Conservation (phyloP, 2,888 invertebrate species). For the Athalia cordata region DNA sequence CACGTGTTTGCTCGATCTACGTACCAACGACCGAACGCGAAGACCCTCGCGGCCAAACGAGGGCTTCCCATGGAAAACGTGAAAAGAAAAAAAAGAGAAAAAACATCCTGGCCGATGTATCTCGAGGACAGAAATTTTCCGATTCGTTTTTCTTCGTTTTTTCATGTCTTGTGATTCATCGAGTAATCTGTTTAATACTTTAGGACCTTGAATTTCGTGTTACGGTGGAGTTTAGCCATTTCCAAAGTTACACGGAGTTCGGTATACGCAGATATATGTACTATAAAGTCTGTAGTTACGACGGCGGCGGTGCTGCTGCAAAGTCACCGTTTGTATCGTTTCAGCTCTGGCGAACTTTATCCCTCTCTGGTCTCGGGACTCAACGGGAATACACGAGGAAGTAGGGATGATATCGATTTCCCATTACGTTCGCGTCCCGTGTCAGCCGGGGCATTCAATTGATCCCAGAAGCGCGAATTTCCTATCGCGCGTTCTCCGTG, state of each 20-base stretch:
- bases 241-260: constrained; percentile 12
- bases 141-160: background rate
- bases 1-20: constrained; percentile 54
- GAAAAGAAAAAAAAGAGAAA: background rate
- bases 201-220: constrained; percentile 29
- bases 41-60: constrained; percentile 21
- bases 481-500: background rate
- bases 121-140: background rate
- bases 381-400: too few relatives aligned
- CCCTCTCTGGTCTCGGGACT: constrained; percentile 20
- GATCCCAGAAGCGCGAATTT: constrained; percentile 56
- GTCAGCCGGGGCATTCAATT: constrained; percentile 60
- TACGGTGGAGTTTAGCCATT: constrained; percentile 28
- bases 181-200: too few relatives aligned
- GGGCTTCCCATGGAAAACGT: background rate
- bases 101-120: too few relatives aligned
- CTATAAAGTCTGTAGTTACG: too few relatives aligned
- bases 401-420: constrained; percentile 64
- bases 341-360: constrained; percentile 22
- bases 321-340: constrained; percentile 41
- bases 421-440: constrained; percentile 61
- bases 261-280: background rate
- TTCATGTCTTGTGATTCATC: background rate
- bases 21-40: background rate
- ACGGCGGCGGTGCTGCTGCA: background rate